Base-by-base conservation (phyloP, 2,888 invertebrate species). In the Timandra comae region DNA sequence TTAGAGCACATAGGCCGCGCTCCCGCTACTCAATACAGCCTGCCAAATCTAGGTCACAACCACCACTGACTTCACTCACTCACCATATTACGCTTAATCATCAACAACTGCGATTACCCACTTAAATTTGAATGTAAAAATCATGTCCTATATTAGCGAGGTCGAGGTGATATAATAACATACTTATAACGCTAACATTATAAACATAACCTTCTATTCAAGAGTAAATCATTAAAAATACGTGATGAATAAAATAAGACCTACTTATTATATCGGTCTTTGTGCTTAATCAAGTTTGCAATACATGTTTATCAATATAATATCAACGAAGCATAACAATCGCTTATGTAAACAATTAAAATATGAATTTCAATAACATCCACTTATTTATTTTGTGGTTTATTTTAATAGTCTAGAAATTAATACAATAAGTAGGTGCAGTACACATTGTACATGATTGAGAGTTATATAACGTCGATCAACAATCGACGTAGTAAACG, bases 1-100 rank as follows among this genome's bases (percentile, higher is more conserved):
- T 82, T 80, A 66, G 84, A 80, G 72, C 81, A 80, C 67, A 72
- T 68, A 71, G 73, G 72, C 66, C 65, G 69, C 69, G 69, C 4
- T 16, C 16, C 16, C 16, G 16, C 16, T 16, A 3, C 16, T 16
- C 16, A 16, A 16, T 16, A 71, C 65, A 69, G 74, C 78, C 76
- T 74, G 62, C 69, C 62, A 55, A 73, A 81, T 73, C 72, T 79
- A 59, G 81, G 80, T 79, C 79, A 79, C 45, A 66, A 35, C 23
- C 29, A 4, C 9, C 33, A 72, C 73, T 74, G 77, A 79, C 74
- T n/a, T 79, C 78, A 74, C 56, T 62, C 64, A 65, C 69, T 68
- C 55, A 66, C 68, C 62, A 22, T n/a, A n/a, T 16, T 3, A 55
- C 47, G 66, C 68, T 74, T 74, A 73, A 75, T 79, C 78, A 76